Percentiles rank a stretch among this genome's conserved stretches.
These are phyloP conservation scores for Elephantulus edwardii DNA, from an alignment of 2,113 vertebrate genomes.

Conservation along the genomic window DNA sequence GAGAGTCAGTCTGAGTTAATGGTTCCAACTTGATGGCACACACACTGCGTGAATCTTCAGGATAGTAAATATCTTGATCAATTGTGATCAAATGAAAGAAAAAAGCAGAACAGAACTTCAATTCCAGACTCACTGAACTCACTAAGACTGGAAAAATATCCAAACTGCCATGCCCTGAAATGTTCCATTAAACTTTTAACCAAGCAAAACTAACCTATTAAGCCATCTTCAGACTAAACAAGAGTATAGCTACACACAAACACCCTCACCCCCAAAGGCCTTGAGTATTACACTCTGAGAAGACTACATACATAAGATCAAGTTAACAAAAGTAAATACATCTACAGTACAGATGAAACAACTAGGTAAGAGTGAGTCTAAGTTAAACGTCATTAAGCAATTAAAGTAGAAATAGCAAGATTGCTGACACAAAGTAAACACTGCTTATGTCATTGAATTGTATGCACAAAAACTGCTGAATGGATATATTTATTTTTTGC, in stretches of 20 bases:
- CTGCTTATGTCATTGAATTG: background rate
- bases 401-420: background rate
- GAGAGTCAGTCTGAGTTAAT: too few relatives aligned
- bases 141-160: background rate
- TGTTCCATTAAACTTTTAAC: background rate
- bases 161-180: background rate
- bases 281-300: background rate
- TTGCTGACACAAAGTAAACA: background rate
- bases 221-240: background rate
- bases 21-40: too few relatives aligned
- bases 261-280: background rate
- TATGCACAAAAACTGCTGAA: background rate
- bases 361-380: background rate
- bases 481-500: background rate
- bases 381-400: background rate
- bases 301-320: too few relatives aligned
- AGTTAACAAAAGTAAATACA: background rate
- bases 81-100: too few relatives aligned
- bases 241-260: background rate
- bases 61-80: too few relatives aligned
- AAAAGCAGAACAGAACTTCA: too few relatives aligned
- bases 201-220: background rate
- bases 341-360: background rate
- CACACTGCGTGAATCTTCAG: too few relatives aligned
- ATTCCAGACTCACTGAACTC: background rate